A percentile compares a stretch with the other conserved stretches of the same genome.
Evolutionary conservation across 2,888 invertebrate species (phyloP).

Genomic region (Cheilosia pagana): DNA sequence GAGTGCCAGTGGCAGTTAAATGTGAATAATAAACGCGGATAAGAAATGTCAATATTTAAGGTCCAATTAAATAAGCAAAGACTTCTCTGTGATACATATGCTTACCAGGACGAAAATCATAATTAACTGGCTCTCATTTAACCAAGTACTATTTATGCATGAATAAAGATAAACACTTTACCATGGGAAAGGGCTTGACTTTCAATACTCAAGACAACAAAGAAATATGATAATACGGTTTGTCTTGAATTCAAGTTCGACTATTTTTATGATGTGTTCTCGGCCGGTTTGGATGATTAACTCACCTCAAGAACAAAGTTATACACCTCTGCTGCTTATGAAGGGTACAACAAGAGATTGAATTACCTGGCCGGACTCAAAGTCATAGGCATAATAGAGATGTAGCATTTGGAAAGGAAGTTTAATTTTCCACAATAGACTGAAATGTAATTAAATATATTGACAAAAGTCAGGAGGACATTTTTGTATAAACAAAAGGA

Average conservation of each 20-base stretch:
- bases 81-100: too few relatives aligned
- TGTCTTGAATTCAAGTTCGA: conserved; percentile 11
- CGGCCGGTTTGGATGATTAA: conserved; percentile 17
- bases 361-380: neutral
- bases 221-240: conserved; percentile 23
- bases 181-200: neutral
- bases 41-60: too few relatives aligned
- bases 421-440: too few relatives aligned
- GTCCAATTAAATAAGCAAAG: neutral
- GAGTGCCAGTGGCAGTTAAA: neutral
- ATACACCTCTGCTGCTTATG: neutral
- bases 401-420: too few relatives aligned
- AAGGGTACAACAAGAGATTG: conserved; percentile 2
- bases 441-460: too few relatives aligned
- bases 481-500: too few relatives aligned
- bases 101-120: too few relatives aligned
- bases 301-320: conserved; percentile 1
- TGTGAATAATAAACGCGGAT: too few relatives aligned
- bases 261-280: conserved; percentile 6
- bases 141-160: neutral
- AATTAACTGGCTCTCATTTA: neutral
- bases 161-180: neutral
- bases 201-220: neutral
- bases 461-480: too few relatives aligned
- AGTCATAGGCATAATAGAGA: neutral